A percentile compares a stretch with the other conserved stretches of the same genome.
phyloP scores from a whole-genome alignment of 2,888 invertebrate genomes.

The Scaptomyza polygonia region DNA sequence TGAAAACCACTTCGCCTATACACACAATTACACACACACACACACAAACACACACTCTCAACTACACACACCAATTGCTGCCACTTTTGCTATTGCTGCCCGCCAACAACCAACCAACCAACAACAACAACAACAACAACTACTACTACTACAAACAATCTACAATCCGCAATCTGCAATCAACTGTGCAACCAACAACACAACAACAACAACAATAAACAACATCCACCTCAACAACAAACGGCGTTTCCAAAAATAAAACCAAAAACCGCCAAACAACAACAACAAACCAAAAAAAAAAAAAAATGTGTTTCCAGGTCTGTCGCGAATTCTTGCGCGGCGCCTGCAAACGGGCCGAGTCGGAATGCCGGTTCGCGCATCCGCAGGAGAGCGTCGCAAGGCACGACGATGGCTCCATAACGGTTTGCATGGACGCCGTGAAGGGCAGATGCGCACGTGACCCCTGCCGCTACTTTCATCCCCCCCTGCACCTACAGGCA shows the following conservation, averaged over 20 bases:
- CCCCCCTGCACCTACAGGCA: conserved; percentile 99
- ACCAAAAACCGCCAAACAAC: conserved; percentile 19
- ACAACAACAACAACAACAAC: conserved; percentile 37
- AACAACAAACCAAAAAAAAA: conserved; percentile 27
- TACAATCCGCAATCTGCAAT: conserved; percentile 66
- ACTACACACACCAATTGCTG: conserved; percentile 71
- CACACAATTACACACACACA: conserved; percentile 43
- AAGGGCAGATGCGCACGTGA: conserved; percentile 99
- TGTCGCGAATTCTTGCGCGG: conserved; percentile 99
- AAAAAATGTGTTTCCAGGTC: conserved; percentile 87
- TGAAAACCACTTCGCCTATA: conserved; percentile 54
- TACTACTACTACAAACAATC: conserved; percentile 50
- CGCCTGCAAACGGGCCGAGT: conserved; percentile 98
- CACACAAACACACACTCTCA: conserved; percentile 43
- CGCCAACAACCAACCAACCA: conserved; percentile 59
- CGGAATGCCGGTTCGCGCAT: conserved; percentile 99
- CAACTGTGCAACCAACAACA: conserved; percentile 66
- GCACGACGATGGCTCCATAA: conserved; percentile 99
- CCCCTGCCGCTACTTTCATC: conserved; percentile 99
- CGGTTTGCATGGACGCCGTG: conserved; percentile 99
- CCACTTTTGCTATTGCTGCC: conserved; percentile 81
- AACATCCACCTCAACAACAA: conserved; percentile 34
- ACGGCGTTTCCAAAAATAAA: conserved; percentile 39
- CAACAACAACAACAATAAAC: conserved; percentile 52
- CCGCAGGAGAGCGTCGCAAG: conserved; percentile 98